Percentiles rank a stretch among this genome's conserved stretches.
Evolutionary conservation across 2,888 invertebrate species (phyloP).

Genomic region (Eilema sororculum): DNA sequence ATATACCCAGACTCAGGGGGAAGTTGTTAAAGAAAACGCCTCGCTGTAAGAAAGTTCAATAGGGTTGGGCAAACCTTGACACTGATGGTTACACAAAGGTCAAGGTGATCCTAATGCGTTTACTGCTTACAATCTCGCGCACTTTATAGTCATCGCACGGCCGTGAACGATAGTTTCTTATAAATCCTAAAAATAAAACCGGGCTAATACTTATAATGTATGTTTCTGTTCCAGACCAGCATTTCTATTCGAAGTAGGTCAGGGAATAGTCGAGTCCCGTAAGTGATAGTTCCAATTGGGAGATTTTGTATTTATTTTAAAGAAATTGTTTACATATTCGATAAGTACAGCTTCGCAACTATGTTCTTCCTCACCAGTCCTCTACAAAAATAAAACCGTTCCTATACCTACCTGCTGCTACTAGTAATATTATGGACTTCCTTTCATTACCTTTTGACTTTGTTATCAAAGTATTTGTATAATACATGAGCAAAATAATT

Average conservation of each 20-base stretch:
- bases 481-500: not conserved
- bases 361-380: not conserved
- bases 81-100: conserved; percentile 66
- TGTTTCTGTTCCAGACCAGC: conserved; percentile 37
- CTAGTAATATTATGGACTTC: not conserved
- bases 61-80: conserved; percentile 70
- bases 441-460: not conserved
- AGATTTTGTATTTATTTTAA: not conserved
- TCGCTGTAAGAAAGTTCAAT: conserved; percentile 62
- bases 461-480: not conserved
- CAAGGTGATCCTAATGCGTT: conserved; percentile 75
- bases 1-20: conserved; percentile 53
- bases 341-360: not conserved
- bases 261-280: not conserved
- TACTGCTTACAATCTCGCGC: conserved; percentile 67
- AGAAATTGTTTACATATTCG: not conserved
- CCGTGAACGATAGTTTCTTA: conserved; percentile 57
- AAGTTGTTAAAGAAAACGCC: conserved; percentile 57
- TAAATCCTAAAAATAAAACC: conserved; percentile 64
- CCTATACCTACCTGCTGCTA: too few species aligned
- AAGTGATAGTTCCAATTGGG: not conserved
- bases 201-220: conserved; percentile 53
- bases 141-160: conserved; percentile 71
- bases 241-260: conserved; percentile 51
- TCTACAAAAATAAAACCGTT: not conserved